A percentile compares a stretch with the other conserved stretches of the same genome.
Conservation (phyloP, 1,140 invertebrate species). For the Geopemphigus sp. region DNA sequence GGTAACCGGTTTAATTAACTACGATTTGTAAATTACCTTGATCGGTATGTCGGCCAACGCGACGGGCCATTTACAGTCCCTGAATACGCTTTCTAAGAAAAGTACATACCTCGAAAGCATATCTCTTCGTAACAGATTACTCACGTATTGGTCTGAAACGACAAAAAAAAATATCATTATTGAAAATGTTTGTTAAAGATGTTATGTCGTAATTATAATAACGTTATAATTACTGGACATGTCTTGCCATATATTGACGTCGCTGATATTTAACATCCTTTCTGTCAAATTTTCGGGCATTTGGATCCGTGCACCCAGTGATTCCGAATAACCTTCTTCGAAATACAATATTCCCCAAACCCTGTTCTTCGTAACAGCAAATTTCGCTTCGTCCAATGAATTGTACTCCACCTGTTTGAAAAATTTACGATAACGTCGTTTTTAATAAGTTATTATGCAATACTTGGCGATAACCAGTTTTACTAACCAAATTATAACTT, state of each 20-base stretch:
- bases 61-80: slow-evolving; percentile 53
- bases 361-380: slow-evolving; percentile 63
- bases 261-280: slow-evolving; percentile 60
- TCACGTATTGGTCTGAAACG: slow-evolving; percentile 54
- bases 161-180: not conserved
- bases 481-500: slow-evolving; percentile 51
- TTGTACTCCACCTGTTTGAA: slow-evolving; percentile 60
- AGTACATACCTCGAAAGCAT: slow-evolving; percentile 53
- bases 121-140: slow-evolving; percentile 53
- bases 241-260: slow-evolving; percentile 68
- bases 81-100: slow-evolving; percentile 54
- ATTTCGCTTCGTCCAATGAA: slow-evolving; percentile 60
- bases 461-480: not conserved
- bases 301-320: slow-evolving; percentile 61
- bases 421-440: not conserved
- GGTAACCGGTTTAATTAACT: not conserved
- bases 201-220: not conserved
- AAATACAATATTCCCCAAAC: slow-evolving; percentile 73
- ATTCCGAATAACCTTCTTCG: slow-evolving; percentile 70
- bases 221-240: slow-evolving; percentile 63
- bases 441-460: not conserved
- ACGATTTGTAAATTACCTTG: slow-evolving; percentile 50
- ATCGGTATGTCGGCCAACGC: slow-evolving; percentile 53
- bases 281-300: slow-evolving; percentile 58
- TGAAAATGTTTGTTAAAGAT: no score